Base-by-base conservation (phyloP, 1,140 invertebrate genomes). In the Caenorhabditis inopinata region DNA sequence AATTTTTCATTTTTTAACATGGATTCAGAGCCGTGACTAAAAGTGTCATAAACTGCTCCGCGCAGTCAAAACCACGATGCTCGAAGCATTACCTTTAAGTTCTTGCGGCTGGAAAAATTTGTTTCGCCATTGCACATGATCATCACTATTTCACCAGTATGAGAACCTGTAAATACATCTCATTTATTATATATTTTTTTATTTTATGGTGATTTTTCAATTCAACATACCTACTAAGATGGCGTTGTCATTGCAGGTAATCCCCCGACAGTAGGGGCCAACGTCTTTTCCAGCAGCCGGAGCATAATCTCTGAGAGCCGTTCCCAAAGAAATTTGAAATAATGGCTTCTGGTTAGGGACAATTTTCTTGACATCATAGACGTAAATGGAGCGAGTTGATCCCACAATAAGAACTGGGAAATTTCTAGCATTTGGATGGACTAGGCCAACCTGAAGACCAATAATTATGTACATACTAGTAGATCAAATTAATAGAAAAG, bases 111-210 rank as follows among this genome's bases (percentile, higher is more conserved):
- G n/a, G 48, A 32, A 7, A 79, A 38, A 11, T 38, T 68, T n/a
- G 62, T n/a, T 4, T 79, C 78, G n/a, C 78, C 78, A 74, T 79
- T 79, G 62, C 78, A 74, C 32, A 74, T 48, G 16, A 79, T 49
- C 6, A 68, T 27, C 18, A 74, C 29, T 25, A 79, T 79, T n/a
- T 79, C 78, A 4, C 78, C 78, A 16, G 49, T 78, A n/a, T 49
- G 53, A 4, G 49, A 27, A 42, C 76, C 76, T 78, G 27, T 14
- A 78, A 42, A 42, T 42, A 14, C n/a, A n/a, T 16, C 3, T 32
- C 11, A 58, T 4, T 16, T 32, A 32, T 58, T 38, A 62, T 62
- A 25, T 42, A 42, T 42, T 42, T 12, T 68, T 21, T 35, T 18
- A 14, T 25, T 21, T 1, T 18, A 62, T 25, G 25, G 11, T 2